Conservation (phyloP, 92 coral and sea anemone species). For the Ricordea florida region DNA sequence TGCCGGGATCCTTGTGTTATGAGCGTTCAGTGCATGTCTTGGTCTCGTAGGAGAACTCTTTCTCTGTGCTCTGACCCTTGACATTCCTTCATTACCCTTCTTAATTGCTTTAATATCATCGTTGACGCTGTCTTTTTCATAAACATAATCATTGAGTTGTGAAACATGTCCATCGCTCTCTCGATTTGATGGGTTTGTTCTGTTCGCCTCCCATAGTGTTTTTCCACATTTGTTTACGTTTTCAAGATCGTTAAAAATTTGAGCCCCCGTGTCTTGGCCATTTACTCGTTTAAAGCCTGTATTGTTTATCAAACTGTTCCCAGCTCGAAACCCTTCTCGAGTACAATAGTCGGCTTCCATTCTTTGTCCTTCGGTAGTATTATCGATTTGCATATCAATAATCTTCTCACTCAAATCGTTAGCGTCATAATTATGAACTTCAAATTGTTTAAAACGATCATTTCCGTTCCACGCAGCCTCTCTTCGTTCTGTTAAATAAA, state of each 20-base stretch:
- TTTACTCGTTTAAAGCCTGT: neutral
- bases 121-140: slow-evolving; percentile 9
- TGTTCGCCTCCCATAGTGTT: neutral
- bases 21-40: neutral
- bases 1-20: neutral
- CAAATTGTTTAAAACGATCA: slow-evolving; percentile 17
- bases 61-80: neutral
- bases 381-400: slow-evolving; percentile 56
- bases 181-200: neutral
- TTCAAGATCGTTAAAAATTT: neutral
- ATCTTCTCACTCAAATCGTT: neutral
- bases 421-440: slow-evolving; percentile 27
- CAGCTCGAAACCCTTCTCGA: neutral
- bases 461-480: slow-evolving; percentile 16
- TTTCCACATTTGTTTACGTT: slow-evolving; percentile 12
- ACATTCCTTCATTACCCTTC: neutral
- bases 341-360: neutral
- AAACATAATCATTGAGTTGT: slow-evolving; percentile 10
- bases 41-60: neutral
- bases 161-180: slow-evolving; percentile 17
- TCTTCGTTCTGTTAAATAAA: neutral
- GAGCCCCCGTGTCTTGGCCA: neutral
- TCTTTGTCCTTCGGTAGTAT: neutral
- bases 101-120: slow-evolving; percentile 19
- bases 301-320: neutral